Evolutionary conservation across 2,888 invertebrate species (phyloP), one percentile per base, ranked within the genome.

Genomic region (Pycnomerus fuliginosus): DNA sequence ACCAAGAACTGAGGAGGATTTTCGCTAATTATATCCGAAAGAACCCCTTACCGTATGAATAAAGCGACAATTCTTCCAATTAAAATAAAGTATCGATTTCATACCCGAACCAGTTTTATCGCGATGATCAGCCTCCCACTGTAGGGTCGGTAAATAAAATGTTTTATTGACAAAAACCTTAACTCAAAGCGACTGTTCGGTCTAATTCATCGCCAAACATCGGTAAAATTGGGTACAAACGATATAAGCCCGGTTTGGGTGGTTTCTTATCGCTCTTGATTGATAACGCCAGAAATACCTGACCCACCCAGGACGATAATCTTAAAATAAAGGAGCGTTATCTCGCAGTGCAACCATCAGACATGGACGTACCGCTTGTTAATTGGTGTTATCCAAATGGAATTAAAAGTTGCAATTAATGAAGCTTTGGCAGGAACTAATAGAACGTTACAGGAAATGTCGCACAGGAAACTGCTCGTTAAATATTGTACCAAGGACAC

Each of bases 1-100:
- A 90, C 67, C 68, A 71, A 1, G 86, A 88, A 45, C 68, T 90
- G 33, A 78, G 82, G 13, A 77, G 81, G 41, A 71, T 90, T 32
- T 73, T 89, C 28, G 77, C 80, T 47, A 82, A 81, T 52, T 80
- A 82, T 31, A 68, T 78, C 12, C 53, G 55, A 20, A 54, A 43
- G 8, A 13, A 28, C 1, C 28, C 33, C 16, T 34, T 41, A 34
- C 34, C 41, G 1, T 34, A 33, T 17, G 17, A 27, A 24, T 7
- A 7, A 10, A 8, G 32, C 11, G 20, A n/a, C 8, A 32, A 17
- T 32, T n/a, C n/a, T n/a, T n/a, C 28, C 23, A 41, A 41, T 41
- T 40, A 40, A 33, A 40, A 27, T n/a, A 23, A 40, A 32, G 40
- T 40, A 40, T 41, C 41, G 34, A 22, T 41, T 41, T 41, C 41